Evolutionary conservation across 2,797 vertebrate genomes (phyloP).

Genomic region (Sebastes umbrosus): DNA sequence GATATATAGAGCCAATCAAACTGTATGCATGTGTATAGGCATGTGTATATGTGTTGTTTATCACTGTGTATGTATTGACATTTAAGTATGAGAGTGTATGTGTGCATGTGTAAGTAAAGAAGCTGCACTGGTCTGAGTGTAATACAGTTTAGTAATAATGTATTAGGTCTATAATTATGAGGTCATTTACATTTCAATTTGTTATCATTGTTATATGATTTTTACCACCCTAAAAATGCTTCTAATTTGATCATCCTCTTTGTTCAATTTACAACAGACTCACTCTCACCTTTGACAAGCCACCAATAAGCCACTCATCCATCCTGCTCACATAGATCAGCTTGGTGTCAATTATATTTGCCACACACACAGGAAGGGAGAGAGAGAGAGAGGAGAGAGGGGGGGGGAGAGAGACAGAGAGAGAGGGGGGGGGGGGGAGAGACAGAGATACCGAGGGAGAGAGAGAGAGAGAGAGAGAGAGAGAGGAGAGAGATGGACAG

Average conservation of each 20-base stretch:
- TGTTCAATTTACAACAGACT: neutral
- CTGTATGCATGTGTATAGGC: neutral
- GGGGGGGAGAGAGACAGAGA: accelerated
- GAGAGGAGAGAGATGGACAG: accelerated
- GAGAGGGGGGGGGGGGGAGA: accelerated
- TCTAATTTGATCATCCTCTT: neutral
- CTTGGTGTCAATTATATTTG: neutral
- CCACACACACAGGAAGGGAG: too few species aligned
- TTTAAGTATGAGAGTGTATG: neutral
- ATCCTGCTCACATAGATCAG: neutral
- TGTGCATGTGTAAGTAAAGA: neutral
- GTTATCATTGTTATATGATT: neutral
- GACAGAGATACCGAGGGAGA: accelerated
- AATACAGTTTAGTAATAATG: neutral
- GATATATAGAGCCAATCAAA: neutral
- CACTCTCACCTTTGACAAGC: neutral
- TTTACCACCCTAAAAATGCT: neutral
- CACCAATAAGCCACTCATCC: neutral
- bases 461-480: too few species aligned
- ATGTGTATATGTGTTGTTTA: neutral
- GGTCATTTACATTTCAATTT: neutral
- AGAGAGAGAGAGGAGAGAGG: too few species aligned
- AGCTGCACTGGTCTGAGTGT: neutral
- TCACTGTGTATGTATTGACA: neutral
- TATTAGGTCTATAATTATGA: neutral